Evolutionary conservation across 1,140 invertebrate species (phyloP).

Genomic region (Laodelphax striatellus): DNA sequence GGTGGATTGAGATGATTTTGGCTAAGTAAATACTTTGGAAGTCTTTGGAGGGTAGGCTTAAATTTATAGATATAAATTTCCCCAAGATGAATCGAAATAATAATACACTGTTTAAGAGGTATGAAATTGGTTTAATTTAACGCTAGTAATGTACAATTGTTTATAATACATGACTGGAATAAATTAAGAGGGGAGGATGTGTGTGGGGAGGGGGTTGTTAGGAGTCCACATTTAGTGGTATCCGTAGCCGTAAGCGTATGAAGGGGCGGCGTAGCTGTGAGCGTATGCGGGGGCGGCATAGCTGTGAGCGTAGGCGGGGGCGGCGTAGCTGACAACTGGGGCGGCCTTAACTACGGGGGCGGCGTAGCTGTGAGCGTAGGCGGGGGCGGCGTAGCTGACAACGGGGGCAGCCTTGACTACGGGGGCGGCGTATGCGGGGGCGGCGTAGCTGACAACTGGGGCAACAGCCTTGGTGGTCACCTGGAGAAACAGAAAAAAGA

Average conservation of each 20-base stretch:
- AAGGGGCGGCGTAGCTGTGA: constrained; percentile 11
- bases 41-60: too few species aligned
- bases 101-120: not conserved
- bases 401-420: constrained; percentile 15
- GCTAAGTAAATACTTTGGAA: too few species aligned
- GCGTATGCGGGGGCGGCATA: constrained; percentile 14
- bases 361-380: constrained; percentile 35
- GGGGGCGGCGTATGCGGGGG: constrained; percentile 19
- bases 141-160: not conserved
- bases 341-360: constrained; percentile 31
- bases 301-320: constrained; percentile 20
- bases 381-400: constrained; percentile 23
- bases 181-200: not conserved
- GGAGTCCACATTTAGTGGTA: constrained; percentile 3
- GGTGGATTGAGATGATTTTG: too few species aligned
- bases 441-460: constrained; percentile 14
- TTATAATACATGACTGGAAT: not conserved
- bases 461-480: constrained; percentile 13
- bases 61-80: too few species aligned
- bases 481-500: too few species aligned
- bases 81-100: too few species aligned
- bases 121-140: constrained; percentile 1
- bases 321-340: constrained; percentile 20
- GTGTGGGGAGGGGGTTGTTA: not conserved
- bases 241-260: constrained; percentile 8